Evolutionary conservation across 1,140 invertebrate genomes (phyloP).

Genomic region (Psilanteris sp.): DNA sequence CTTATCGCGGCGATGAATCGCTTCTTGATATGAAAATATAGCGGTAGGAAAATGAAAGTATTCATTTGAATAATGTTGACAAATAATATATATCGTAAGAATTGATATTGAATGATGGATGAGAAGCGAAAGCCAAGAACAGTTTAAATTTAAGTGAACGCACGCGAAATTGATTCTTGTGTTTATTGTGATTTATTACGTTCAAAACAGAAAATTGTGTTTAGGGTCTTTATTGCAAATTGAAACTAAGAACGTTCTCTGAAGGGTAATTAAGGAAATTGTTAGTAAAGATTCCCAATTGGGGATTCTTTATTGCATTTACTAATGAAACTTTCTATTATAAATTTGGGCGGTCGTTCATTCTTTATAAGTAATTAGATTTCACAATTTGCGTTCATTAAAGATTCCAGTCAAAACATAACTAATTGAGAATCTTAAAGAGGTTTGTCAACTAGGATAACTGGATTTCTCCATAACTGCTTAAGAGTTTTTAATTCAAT

Average conservation of each 20-base stretch:
- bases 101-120: neutral
- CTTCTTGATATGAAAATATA: constrained; percentile 12
- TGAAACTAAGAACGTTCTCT: neutral
- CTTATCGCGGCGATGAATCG: constrained; percentile 38
- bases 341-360: constrained; percentile 6
- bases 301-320: constrained; percentile 14
- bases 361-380: constrained; percentile 22
- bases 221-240: neutral
- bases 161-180: neutral
- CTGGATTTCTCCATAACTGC: too few species aligned
- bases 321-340: constrained; percentile 25
- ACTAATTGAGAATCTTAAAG: constrained; percentile 17
- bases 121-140: too few species aligned
- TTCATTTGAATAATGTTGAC: constrained; percentile 34
- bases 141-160: neutral
- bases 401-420: constrained; percentile 16
- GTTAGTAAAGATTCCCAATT: constrained; percentile 5
- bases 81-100: constrained; percentile 4
- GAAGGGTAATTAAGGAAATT: constrained; percentile 1
- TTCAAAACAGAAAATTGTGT: neutral
- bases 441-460: constrained; percentile 11
- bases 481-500: too few species aligned
- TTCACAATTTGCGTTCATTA: constrained; percentile 7
- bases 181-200: too few species aligned
- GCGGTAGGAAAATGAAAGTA: constrained; percentile 8